phyloP scores from a whole-genome alignment of 2,113 vertebrate species.

The Ciconia maguari region DNA sequence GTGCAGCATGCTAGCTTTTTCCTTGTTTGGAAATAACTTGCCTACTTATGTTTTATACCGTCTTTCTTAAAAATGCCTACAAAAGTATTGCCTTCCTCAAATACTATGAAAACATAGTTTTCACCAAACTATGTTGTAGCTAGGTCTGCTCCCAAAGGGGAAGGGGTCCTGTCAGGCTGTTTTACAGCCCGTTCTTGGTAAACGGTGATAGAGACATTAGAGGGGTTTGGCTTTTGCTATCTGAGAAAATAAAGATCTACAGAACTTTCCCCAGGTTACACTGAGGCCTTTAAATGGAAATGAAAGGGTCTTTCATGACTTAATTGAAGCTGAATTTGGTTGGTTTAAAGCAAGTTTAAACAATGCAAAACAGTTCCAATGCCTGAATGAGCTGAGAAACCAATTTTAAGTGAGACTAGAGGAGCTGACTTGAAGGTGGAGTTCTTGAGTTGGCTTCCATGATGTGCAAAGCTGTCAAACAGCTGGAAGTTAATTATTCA shows the following conservation, averaged over 20 bases:
- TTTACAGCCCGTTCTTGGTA: not conserved
- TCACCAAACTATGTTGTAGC: not conserved
- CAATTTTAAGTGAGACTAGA: not conserved
- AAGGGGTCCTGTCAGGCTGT: not conserved
- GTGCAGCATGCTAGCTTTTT: accelerated
- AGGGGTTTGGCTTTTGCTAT: not conserved
- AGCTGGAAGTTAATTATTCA: conserved; percentile 18
- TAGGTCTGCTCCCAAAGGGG: not conserved
- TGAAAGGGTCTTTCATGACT: not conserved
- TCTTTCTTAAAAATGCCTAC: not conserved
- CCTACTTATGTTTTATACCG: not conserved
- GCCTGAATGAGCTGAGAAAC: not conserved
- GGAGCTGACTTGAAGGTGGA: not conserved
- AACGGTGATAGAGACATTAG: not conserved
- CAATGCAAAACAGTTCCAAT: not conserved
- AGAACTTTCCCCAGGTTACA: not conserved
- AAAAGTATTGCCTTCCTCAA: not conserved
- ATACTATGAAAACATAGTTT: not conserved
- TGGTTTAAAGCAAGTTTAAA: not conserved
- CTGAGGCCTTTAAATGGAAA: not conserved
- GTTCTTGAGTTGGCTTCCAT: not conserved
- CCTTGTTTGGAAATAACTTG: not conserved
- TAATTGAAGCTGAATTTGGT: not conserved
- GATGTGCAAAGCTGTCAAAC: not conserved
- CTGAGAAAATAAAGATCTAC: not conserved